Conservation (phyloP, 2,797 vertebrate species). For the Sebastolobus altivelis region DNA sequence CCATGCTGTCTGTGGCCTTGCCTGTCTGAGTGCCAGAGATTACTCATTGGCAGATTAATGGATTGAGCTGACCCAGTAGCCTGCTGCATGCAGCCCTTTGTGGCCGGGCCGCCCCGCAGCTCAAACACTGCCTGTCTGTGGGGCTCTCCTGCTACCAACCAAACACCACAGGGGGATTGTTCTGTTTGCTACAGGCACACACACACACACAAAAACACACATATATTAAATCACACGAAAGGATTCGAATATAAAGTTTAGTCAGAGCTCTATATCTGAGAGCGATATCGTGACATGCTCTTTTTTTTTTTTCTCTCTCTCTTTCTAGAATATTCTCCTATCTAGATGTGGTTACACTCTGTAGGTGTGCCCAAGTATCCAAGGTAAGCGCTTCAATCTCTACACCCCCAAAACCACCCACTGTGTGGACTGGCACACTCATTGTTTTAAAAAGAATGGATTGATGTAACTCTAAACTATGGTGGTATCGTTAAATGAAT, state of each 20-base stretch:
- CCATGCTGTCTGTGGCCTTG: conserved; percentile 66
- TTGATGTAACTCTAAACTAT: conserved; percentile 1
- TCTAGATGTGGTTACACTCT: conserved; percentile 96
- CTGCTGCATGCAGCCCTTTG: conserved; percentile 76
- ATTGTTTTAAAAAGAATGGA: conserved; percentile 4
- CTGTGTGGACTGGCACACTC: conserved; percentile 9
- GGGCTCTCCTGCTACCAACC: conserved; percentile 49
- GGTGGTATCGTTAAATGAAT: conserved; percentile 6
- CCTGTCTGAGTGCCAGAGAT: conserved; percentile 80
- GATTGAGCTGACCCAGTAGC: conserved; percentile 84
- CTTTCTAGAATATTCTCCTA: conserved; percentile 95
- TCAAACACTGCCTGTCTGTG: conserved; percentile 65
- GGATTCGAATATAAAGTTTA: background rate
- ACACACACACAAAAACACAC: conserved; percentile 23
- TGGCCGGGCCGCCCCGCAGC: conserved; percentile 60
- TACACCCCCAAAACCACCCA: conserved; percentile 5
- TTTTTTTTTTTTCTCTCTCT: conserved; percentile 60
- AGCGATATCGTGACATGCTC: conserved; percentile 17
- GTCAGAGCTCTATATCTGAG: background rate
- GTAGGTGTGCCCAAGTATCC: conserved; percentile 96
- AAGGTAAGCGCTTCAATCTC: conserved; percentile 85
- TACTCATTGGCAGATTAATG: conserved; percentile 85
- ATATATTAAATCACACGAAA: conserved; percentile 3
- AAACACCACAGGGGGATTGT: conserved; percentile 54
- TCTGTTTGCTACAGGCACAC: conserved; percentile 22